A percentile compares a stretch with the other conserved stretches of the same genome.
These are phyloP conservation scores for Diadophis punctatus DNA, from an alignment of 2,113 vertebrate species.

Conservation along the genomic window DNA sequence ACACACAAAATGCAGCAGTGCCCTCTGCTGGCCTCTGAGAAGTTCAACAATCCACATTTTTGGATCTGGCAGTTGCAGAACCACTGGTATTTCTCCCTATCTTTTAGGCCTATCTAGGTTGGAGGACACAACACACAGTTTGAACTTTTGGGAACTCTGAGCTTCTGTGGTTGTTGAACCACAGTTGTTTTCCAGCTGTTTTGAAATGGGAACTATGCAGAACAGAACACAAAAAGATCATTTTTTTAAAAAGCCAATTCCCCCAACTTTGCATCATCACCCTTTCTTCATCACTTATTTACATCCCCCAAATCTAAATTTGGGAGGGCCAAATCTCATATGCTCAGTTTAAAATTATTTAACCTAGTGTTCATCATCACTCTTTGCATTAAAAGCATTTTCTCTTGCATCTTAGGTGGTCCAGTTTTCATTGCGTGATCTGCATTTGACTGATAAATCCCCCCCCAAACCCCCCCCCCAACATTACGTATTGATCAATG, in stretches of 20 bases:
- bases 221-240: not conserved
- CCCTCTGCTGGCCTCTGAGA: not conserved
- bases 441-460: not conserved
- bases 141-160: not conserved
- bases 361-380: not conserved
- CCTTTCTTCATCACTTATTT: not conserved
- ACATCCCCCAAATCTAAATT: not conserved
- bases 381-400: not conserved
- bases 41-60: not conserved
- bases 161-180: not conserved
- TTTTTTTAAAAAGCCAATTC: not conserved
- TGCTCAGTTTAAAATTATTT: not conserved
- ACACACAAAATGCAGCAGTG: not conserved
- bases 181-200: not conserved
- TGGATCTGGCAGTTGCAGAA: not conserved
- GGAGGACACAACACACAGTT: not conserved
- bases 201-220: not conserved
- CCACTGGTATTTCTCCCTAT: not conserved
- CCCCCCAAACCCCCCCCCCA: not conserved
- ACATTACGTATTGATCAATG: not conserved
- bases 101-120: not conserved
- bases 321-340: not conserved
- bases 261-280: not conserved
- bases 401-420: not conserved
- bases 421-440: not conserved